Base-by-base conservation (phyloP, 2,888 invertebrate species). In the Esperia sulphurella region DNA sequence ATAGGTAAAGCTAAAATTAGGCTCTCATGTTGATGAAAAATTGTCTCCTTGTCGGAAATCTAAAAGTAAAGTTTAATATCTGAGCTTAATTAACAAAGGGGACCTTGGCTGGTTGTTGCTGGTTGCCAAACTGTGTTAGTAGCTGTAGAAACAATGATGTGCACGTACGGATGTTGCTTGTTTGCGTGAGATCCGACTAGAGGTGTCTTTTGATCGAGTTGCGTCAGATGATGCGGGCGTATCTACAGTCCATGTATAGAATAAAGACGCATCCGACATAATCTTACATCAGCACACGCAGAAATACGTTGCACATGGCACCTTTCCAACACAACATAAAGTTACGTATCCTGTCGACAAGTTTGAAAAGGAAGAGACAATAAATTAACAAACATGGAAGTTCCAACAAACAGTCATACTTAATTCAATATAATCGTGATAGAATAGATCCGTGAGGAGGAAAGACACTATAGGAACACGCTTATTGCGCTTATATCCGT, bases 91-190 rank as follows among this genome's bases (percentile, higher is more conserved):
- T 69, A 70, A 76, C 69, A 69, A 69, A 68, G 63, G 60, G 68
- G 71, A 67, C 78, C 75, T 78, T 77, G 77, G 57, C 49, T 61
- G 58, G 63, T 67, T 69, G 71, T 72, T 71, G 65, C 63, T 68
- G 68, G 65, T 76, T 70, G 72, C 74, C 68, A 73, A 76, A 79
- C 63, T 65, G 21, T 21, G 65, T 58, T 61, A 63, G 65, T 66
- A 63, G 68, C 58, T 66, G 60, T 59, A 68, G 62, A 65, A 65
- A 59, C 65, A 63, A 58, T 61, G 58, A 50, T 54, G 52, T 50
- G 61, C 62, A 58, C 64, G 63, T 66, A 69, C 67, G 69, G 75
- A 71, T 55, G 65, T 61, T 63, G 60, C 56, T 38, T 47, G 49
- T 56, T 57, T 48, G 47, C 55, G 57, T 53, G 51, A 53, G 48